These are phyloP conservation scores for Megalops cyprinoides DNA, from an alignment of 2,797 vertebrate species.

Conservation along the genomic window DNA sequence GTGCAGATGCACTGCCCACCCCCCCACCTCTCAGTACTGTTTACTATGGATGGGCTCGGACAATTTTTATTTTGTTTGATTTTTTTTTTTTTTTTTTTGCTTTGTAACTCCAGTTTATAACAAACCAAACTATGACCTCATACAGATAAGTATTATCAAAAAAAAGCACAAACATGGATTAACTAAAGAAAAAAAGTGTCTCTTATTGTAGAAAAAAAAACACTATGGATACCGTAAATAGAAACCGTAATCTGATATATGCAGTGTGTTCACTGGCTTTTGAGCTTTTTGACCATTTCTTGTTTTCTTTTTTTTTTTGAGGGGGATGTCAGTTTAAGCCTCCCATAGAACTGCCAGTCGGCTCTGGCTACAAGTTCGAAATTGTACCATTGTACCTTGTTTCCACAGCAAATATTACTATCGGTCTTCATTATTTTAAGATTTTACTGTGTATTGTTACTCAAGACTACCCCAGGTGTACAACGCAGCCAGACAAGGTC, in stretches of 20 bases:
- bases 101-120: constrained; percentile 99
- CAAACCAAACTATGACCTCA: constrained; percentile 99
- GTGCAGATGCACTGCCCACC: constrained; percentile 45
- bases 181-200: constrained; percentile 93
- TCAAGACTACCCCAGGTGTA: constrained; percentile 30
- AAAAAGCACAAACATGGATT: constrained; percentile 97
- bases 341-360: constrained; percentile 48
- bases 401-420: constrained; percentile 28
- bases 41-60: constrained; percentile 96
- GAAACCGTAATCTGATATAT: constrained; percentile 48
- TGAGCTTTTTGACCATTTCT: too few species aligned
- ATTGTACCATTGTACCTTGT: constrained; percentile 61
- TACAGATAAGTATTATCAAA: constrained; percentile 99
- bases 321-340: constrained; percentile 59
- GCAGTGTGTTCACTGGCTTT: constrained; percentile 39
- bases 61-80: constrained; percentile 83
- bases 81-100: constrained; percentile 80
- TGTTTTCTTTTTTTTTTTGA: constrained; percentile 25
- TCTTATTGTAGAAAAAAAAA: constrained; percentile 79
- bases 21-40: constrained; percentile 90
- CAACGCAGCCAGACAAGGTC: constrained; percentile 67
- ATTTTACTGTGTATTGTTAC: constrained; percentile 50
- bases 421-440: constrained; percentile 31
- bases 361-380: constrained; percentile 61
- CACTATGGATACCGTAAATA: constrained; percentile 61